A percentile compares a stretch with the other conserved stretches of the same genome.
Conservation (phyloP, 2,113 vertebrate species). For the Phylloscopus whistleri region DNA sequence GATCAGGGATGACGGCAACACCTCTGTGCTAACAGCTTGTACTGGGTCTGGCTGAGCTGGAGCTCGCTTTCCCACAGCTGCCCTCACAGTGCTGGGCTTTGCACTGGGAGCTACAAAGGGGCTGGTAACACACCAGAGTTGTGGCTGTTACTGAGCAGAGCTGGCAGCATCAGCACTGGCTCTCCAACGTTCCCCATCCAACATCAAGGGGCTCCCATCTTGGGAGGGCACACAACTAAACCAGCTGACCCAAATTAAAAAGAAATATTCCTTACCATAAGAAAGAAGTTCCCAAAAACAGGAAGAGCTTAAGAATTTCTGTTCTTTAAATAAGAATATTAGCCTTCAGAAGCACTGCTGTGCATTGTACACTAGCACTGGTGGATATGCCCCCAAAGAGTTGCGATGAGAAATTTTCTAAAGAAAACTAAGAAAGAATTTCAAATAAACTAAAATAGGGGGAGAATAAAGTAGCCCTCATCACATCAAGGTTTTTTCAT, state of each 20-base stretch:
- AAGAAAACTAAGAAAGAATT: background rate
- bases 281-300: background rate
- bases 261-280: background rate
- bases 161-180: background rate
- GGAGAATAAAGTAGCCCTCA: background rate
- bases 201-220: background rate
- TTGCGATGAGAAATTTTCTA: background rate
- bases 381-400: background rate
- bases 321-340: background rate
- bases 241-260: background rate
- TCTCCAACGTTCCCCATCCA: background rate
- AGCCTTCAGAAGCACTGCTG: background rate
- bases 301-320: background rate
- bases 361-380: fast-evolving
- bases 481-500: background rate
- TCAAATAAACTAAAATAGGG: background rate
- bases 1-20: background rate
- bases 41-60: background rate
- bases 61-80: background rate
- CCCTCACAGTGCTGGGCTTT: background rate
- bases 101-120: background rate
- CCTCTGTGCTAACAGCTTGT: background rate
- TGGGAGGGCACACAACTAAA: background rate
- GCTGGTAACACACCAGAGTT: background rate
- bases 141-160: background rate